Base-by-base conservation (phyloP, 2,113 vertebrate genomes). In the Merops nubicus region DNA sequence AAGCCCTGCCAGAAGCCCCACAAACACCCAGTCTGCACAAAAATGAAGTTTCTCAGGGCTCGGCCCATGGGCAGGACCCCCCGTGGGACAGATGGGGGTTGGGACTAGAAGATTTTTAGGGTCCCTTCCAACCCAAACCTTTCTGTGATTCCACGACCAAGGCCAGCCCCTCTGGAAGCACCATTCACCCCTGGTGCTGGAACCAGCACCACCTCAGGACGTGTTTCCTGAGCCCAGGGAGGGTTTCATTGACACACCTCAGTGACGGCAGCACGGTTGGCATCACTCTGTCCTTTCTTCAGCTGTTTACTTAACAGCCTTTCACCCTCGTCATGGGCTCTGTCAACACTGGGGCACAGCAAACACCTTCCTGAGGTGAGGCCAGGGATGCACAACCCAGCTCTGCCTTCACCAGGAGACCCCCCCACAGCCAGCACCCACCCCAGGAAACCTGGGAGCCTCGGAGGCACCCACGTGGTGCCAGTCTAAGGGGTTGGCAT, bases 401-500 rank as follows among this genome's bases (percentile, higher is more conserved):
- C 78, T 68, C 70, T 31, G 54, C 47, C 70, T 47, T n/a, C 5
- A 10, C 45, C 15, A 0, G 62, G 38, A 1, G 12, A 33, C 59
- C 59, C 42, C 21, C 6, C 5, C 3, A 42, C 26, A 62, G 5
- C 34, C 5, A 3, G 47, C 26, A 62, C 7, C 34, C 33, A 3
- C 2, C 7, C 15, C 42, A 12, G 2, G 2, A n/a, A 43, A 5
- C 23, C 63, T 1, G 1, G 45, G 72, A 38, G 48, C 23, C 63
- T 1, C 1, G 45, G 72, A 38, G 48, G 50, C 26, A 8, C 4
- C 40, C 0, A 0, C 26, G 48, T 1, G 2, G 29, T 5, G 54
- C 50, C 80, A 33, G 29, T 2, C 53, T 5, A 5, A 12, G 54
- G 65, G 75, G 68, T 5, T 13, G 33, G n/a, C 18, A 29, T 2